Evolutionary conservation across 37 sponge, comb jelly and placozoan genomes (phyloP).

Genomic region (Oopsacas minuta): DNA sequence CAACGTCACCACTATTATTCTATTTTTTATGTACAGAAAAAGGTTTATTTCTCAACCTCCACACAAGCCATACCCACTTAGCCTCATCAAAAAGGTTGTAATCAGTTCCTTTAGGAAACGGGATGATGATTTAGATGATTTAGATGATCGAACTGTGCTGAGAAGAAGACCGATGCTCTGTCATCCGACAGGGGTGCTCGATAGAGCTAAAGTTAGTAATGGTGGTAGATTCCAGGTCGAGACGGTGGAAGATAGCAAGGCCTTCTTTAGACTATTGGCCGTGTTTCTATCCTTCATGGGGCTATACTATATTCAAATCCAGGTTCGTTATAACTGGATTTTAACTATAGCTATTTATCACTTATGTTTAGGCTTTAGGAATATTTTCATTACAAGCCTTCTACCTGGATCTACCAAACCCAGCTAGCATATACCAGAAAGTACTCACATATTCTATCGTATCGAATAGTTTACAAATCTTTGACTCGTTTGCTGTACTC

Average conservation of each 20-base stretch:
- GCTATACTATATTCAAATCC: not conserved
- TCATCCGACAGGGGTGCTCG: not conserved
- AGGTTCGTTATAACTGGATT: not conserved
- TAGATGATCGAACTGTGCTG: no score
- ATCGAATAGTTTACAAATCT: not conserved
- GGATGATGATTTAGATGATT: not conserved
- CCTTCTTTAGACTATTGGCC: not conserved
- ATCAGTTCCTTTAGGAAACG: not conserved
- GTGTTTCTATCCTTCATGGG: not conserved
- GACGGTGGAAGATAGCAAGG: not conserved
- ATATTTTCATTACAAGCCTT: not conserved
- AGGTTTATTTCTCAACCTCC: not conserved
- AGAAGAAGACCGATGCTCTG: not conserved
- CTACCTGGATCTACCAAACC: not conserved
- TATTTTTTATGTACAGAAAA: not conserved
- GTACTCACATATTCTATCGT: not conserved
- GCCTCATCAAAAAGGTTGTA: not conserved
- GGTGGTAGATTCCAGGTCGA: not conserved
- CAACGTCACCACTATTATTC: not conserved
- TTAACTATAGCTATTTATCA: not conserved
- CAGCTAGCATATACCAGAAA: not conserved
- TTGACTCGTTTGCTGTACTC: not conserved
- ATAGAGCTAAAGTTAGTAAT: not conserved
- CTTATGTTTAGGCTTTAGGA: not conserved
- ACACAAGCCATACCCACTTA: not conserved